Evolutionary conservation across 2,113 vertebrate genomes (phyloP).

Genomic region (Tonatia bakeri): DNA sequence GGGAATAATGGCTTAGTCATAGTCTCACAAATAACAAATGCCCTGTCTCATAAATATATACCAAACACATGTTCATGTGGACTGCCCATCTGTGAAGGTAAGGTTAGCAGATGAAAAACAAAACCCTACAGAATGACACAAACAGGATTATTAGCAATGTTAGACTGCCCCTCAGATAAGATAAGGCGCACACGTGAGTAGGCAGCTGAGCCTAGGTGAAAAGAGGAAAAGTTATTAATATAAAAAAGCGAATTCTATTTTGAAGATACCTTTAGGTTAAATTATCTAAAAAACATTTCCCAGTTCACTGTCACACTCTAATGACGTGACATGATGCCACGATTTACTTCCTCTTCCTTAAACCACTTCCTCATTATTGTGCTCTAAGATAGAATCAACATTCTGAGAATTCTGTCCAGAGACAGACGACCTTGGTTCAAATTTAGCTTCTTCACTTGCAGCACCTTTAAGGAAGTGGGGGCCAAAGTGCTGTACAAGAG

Average conservation of each 20-base stretch:
- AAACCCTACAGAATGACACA: background rate
- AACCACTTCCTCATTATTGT: constrained; percentile 57
- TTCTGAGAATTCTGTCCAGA: constrained; percentile 40
- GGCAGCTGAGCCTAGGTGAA: background rate
- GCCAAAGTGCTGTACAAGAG: background rate
- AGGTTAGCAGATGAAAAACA: background rate
- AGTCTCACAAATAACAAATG: background rate
- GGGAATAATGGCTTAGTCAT: background rate
- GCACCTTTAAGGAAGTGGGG: background rate
- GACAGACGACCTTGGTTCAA: background rate
- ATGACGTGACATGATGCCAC: background rate
- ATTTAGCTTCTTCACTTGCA: background rate
- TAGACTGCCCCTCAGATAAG: background rate
- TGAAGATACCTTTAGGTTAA: background rate
- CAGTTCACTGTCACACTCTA: background rate
- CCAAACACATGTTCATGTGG: background rate
- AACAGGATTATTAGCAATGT: background rate
- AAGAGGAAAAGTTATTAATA: background rate
- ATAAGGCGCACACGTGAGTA: background rate
- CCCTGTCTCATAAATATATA: background rate
- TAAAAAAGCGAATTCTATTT: background rate
- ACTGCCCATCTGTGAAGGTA: background rate
- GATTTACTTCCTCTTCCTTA: constrained; percentile 55
- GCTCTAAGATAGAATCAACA: background rate
- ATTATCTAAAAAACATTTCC: background rate